Evolutionary conservation across 2,113 vertebrate genomes (phyloP), one percentile per base, ranked within the genome.

Genomic region (Thomomys bottae): DNA sequence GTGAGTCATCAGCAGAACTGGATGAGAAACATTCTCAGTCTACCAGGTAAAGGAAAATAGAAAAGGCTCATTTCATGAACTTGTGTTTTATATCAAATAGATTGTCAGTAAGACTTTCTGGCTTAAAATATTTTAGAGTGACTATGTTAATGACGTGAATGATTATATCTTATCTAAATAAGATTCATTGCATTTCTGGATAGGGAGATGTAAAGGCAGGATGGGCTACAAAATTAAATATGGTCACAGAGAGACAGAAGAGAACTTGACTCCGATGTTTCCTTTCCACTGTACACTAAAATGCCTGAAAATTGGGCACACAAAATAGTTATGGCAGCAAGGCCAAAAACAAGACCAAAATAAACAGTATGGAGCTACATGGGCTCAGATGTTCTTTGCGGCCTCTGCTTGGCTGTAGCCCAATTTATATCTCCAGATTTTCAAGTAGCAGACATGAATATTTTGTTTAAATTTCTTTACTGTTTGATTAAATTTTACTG

Each of bases 51-150:
- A 68, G 71, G 73, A 76, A 87, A 42, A 75, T 70, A n/a, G 40
- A 57, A 64, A 73, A 40, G n/a, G 76, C 72, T 36, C 66, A 84
- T 64, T 90, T 81, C 28, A 40, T 66, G 34, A 67, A 68, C 49
- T 54, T 8, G 8, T 72, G 77, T 82, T 38, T 83, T 73, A 8
- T 57, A 66, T 61, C n/a, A 85, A 76, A 71, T 59, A 73, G 28
- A 88, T 66, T 76, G n/a, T 84, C 10, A 26, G 26, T 3, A 49
- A 79, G 14, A 38, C 20, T 20, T 57, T n/a, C 15, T 93, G 80
- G 23, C 45, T 89, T 86, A 36, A 89, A 88, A 77, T 49, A 64
- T 38, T 90, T 80, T 45, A 71, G 26, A 34, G 11, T 61, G 71
- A 32, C 26, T 75, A 15, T 91, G 18, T 42, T 42, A 45, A 42